Conservation (phyloP, 2,888 invertebrate genomes). For the Drosophila flavopinicola region DNA sequence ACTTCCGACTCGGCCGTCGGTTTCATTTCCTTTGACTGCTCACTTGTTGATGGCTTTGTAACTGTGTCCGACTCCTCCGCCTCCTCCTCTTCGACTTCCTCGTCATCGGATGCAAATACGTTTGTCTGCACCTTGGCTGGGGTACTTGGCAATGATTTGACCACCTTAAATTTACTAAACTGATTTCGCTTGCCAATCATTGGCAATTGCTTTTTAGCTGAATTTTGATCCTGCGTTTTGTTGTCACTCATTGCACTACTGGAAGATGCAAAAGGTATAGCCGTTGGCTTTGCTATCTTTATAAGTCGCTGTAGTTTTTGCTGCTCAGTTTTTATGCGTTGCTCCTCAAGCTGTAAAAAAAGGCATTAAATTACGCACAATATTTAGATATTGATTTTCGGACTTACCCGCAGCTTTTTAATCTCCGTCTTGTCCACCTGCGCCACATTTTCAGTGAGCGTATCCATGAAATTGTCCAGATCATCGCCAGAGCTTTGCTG, state of each 20-base stretch:
- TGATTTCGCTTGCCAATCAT: slow-evolving; percentile 85
- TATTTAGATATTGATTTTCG: not conserved
- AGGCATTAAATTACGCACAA: not conserved
- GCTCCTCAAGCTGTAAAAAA: slow-evolving; percentile 86
- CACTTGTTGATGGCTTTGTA: slow-evolving; percentile 18
- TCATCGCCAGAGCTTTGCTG: slow-evolving; percentile 87
- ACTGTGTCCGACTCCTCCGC: slow-evolving; percentile 26
- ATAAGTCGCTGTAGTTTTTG: slow-evolving; percentile 88
- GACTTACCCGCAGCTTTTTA: slow-evolving; percentile 85
- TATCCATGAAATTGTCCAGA: slow-evolving; percentile 93
- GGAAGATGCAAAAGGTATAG: slow-evolving; percentile 85
- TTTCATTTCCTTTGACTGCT: slow-evolving; percentile 16
- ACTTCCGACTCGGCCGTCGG: slow-evolving; percentile 25
- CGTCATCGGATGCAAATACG: slow-evolving; percentile 72
- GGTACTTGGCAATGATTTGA: slow-evolving; percentile 53
- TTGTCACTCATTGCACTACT: slow-evolving; percentile 40
- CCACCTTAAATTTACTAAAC: slow-evolving; percentile 81
- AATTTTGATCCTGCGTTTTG: slow-evolving; percentile 10
- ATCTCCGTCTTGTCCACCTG: slow-evolving; percentile 88
- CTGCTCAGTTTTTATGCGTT: slow-evolving; percentile 89
- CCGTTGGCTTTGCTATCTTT: slow-evolving; percentile 89
- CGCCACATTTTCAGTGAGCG: slow-evolving; percentile 86
- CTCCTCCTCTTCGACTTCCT: slow-evolving; percentile 66
- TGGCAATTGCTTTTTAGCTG: slow-evolving; percentile 79
- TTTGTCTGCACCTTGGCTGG: slow-evolving; percentile 43